Percentiles rank a stretch among this genome's conserved stretches.
phyloP scores from a whole-genome alignment of 2,888 invertebrate species.

The Gymnocheta viridis region DNA sequence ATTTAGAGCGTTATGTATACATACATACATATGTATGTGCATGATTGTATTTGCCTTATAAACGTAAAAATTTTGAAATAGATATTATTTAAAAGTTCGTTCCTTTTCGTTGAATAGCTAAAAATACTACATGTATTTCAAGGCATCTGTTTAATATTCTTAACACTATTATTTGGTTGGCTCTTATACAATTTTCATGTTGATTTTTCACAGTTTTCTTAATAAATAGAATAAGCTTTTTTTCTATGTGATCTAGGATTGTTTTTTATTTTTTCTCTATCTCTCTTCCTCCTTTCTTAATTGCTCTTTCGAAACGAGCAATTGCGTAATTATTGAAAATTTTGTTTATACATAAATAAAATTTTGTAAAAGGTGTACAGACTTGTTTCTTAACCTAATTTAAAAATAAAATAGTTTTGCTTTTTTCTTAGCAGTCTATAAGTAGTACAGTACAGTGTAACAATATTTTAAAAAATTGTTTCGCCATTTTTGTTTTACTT shows the following conservation, averaged over 20 bases:
- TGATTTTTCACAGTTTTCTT: slow-evolving; percentile 16
- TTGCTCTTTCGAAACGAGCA: not conserved
- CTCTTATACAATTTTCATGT: slow-evolving; percentile 43
- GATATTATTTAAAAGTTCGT: slow-evolving; percentile 46
- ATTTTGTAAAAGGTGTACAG: slow-evolving; percentile 16
- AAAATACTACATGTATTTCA: slow-evolving; percentile 64
- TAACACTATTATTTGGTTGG: slow-evolving; percentile 43
- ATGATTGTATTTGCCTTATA: slow-evolving; percentile 19
- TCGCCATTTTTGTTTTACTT: too few species aligned
- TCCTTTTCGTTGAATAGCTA: slow-evolving; percentile 45
- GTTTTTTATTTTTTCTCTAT: not conserved
- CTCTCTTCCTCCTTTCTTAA: not conserved
- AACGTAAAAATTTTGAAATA: slow-evolving; percentile 39
- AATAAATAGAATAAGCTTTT: slow-evolving; percentile 39
- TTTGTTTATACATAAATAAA: slow-evolving; percentile 52
- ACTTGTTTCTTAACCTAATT: slow-evolving; percentile 18
- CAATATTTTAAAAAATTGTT: not conserved
- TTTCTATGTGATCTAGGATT: slow-evolving; percentile 2
- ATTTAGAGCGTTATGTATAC: not conserved
- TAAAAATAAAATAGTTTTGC: not conserved
- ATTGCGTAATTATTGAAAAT: slow-evolving; percentile 34
- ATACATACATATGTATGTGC: not conserved
- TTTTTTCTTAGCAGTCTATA: not conserved
- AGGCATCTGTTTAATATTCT: slow-evolving; percentile 60
- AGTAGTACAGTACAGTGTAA: not conserved